Evolutionary conservation across 2,888 invertebrate species (phyloP).

Genomic region (Apomyelois bistriatella): DNA sequence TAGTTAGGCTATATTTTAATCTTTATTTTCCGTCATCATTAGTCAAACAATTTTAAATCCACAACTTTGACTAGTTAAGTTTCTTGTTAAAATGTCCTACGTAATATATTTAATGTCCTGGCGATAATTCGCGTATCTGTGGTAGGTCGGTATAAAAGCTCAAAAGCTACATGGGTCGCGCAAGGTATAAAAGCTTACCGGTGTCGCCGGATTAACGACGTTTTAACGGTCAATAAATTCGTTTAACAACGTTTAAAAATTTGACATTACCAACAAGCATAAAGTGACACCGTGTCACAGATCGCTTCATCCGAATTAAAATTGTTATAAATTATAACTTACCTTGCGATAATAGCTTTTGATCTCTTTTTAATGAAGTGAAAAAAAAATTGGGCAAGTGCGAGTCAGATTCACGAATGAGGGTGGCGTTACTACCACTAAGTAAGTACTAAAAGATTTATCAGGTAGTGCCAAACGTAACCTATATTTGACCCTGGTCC

Average conservation of each 20-base stretch:
- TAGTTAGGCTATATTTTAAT: too few relatives aligned
- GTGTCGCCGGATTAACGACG: conserved; percentile 19
- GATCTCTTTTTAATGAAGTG: too few relatives aligned
- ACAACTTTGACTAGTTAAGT: background rate
- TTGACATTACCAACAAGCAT: conserved; percentile 15
- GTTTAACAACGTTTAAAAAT: conserved; percentile 21
- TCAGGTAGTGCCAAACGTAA: too few relatives aligned
- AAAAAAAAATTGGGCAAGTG: too few relatives aligned
- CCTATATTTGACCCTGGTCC: too few relatives aligned
- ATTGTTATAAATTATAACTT: background rate
- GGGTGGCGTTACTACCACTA: too few relatives aligned
- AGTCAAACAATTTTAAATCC: background rate
- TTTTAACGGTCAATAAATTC: conserved; percentile 31
- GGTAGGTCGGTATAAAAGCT: conserved; percentile 21
- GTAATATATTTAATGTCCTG: background rate
- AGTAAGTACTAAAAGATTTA: too few relatives aligned
- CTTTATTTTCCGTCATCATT: too few relatives aligned
- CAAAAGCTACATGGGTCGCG: background rate
- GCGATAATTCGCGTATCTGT: conserved; percentile 18
- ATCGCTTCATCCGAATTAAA: conserved; percentile 7
- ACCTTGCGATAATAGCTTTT: background rate
- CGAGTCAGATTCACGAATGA: too few relatives aligned
- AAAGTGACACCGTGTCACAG: conserved; percentile 1
- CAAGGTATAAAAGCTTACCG: conserved; percentile 18
- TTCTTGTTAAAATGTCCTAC: background rate